Conservation (phyloP, 2,797 vertebrate species). For the Ctenochaetus hawaiiensis region DNA sequence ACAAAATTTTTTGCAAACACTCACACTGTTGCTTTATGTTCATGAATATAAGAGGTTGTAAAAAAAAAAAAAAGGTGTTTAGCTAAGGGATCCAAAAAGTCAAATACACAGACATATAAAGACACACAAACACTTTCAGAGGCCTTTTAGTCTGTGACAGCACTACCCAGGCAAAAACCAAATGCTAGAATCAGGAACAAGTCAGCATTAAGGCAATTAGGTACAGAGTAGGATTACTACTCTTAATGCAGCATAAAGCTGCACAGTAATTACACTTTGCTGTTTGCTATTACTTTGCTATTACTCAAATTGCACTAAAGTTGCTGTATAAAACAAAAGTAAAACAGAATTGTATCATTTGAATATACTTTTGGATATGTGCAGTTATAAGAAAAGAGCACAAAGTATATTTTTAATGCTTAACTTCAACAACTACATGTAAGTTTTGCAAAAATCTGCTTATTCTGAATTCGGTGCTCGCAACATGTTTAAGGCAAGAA, state of each 20-base stretch:
- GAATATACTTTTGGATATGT: no score
- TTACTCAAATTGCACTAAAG: no score
- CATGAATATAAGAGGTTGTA: slow-evolving; percentile 19
- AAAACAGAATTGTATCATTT: no score
- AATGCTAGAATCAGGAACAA: slow-evolving; percentile 28
- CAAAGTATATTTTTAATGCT: no score
- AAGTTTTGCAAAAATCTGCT: no score
- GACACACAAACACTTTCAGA: neutral
- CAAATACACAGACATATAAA: slow-evolving; percentile 27
- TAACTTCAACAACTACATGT: no score
- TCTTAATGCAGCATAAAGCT: neutral
- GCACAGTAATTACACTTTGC: neutral
- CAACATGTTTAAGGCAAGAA: no score
- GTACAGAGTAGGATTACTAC: neutral
- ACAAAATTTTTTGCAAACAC: no score
- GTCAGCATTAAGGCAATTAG: slow-evolving; percentile 38
- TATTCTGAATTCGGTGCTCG: no score
- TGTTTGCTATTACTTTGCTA: neutral
- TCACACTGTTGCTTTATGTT: neutral
- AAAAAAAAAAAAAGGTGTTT: slow-evolving; percentile 25
- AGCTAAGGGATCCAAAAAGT: neutral
- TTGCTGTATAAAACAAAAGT: no score
- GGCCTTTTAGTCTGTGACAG: slow-evolving; percentile 20
- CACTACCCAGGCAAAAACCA: slow-evolving; percentile 11
- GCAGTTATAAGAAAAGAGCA: no score